Percentiles rank a stretch among this genome's conserved stretches.
These are phyloP conservation scores for Clitarchus hookeri DNA, from an alignment of 2,888 invertebrate species.

Conservation along the genomic window DNA sequence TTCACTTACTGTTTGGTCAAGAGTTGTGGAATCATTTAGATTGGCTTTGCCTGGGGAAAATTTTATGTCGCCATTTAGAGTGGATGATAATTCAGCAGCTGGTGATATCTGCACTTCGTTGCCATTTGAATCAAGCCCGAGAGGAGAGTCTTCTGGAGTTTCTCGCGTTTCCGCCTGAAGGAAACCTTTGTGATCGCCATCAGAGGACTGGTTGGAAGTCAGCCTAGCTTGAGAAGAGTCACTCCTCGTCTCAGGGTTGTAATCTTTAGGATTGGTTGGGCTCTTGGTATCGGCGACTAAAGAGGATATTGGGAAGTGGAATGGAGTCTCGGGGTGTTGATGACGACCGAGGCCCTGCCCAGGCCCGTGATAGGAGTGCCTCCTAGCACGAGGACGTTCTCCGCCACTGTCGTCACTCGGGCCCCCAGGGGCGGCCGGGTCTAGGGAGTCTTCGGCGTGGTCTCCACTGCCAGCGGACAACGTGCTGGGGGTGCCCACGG, in stretches of 20 bases:
- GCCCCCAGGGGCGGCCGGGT: not conserved
- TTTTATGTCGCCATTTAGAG: no score
- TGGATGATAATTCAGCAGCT: not conserved
- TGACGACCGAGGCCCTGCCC: not conserved
- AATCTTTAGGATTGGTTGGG: not conserved
- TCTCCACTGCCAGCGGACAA: not conserved
- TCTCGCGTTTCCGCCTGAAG: not conserved
- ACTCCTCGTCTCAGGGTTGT: not conserved
- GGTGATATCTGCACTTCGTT: not conserved
- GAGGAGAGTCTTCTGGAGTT: not conserved
- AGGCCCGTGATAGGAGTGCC: not conserved
- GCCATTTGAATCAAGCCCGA: no score
- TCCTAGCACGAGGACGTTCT: not conserved
- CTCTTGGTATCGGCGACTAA: not conserved
- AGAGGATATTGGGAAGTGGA: not conserved
- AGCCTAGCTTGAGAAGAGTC: not conserved
- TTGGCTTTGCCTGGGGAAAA: not conserved
- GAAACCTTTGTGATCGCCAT: not conserved
- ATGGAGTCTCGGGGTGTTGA: not conserved
- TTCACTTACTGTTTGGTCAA: slow-evolving; percentile 46
- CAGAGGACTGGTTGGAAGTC: not conserved
- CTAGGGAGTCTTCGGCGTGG: no score
- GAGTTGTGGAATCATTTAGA: slow-evolving; percentile 33
- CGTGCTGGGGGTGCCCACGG: slow-evolving; percentile 29
- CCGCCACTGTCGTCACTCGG: not conserved